Conservation (phyloP, 2,888 invertebrate species). For the Cepaea hortensis region DNA sequence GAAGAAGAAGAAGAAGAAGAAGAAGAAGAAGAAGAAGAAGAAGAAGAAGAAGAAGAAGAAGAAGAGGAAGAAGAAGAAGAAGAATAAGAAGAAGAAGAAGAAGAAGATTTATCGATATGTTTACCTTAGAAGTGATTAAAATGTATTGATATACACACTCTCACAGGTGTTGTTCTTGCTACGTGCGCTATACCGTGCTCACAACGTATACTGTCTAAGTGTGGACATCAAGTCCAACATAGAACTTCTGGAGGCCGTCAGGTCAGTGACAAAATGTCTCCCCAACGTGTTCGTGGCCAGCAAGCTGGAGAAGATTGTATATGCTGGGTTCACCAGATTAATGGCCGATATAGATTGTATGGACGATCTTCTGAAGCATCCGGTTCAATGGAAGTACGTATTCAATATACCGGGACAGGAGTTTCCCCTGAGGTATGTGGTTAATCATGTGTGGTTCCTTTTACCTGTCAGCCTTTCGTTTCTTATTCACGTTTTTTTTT, state of each 20-base stretch:
- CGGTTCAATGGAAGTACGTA: conserved; percentile 71
- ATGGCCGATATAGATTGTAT: conserved; percentile 75
- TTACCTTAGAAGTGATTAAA: too few species aligned
- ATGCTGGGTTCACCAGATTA: conserved; percentile 71
- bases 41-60: too few species aligned
- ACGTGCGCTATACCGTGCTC: conserved; percentile 50
- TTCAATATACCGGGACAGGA: conserved; percentile 74
- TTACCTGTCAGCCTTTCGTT: background rate
- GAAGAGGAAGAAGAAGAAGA: too few species aligned
- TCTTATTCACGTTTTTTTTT: background rate
- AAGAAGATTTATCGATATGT: background rate
- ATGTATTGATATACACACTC: too few species aligned
- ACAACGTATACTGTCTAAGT: conserved; percentile 52
- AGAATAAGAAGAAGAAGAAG: too few species aligned
- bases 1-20: background rate
- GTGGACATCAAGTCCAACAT: conserved; percentile 45
- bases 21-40: too few species aligned
- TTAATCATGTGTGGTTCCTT: too few species aligned
- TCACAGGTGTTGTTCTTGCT: conserved; percentile 47
- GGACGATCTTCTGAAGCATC: conserved; percentile 63
- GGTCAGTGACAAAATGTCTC: conserved; percentile 67
- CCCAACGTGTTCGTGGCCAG: conserved; percentile 73
- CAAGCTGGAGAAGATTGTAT: conserved; percentile 70
- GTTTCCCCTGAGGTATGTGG: conserved; percentile 66
- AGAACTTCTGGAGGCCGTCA: conserved; percentile 37